Evolutionary conservation across 1,140 invertebrate species (phyloP), one percentile per base, ranked within the genome.

Genomic region (Sogatella furcifera): DNA sequence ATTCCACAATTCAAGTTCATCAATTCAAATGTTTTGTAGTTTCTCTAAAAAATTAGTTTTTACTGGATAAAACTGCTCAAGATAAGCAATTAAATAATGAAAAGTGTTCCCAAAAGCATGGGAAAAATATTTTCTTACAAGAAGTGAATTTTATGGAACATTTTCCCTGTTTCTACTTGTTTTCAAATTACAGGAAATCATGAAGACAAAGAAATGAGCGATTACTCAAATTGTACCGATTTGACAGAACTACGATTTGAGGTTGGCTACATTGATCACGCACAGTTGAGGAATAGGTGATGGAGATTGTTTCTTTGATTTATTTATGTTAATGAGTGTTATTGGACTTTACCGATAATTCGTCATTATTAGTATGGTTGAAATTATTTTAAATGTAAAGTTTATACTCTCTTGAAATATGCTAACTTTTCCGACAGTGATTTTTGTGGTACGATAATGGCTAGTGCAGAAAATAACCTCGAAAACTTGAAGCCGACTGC

Each of bases 381-480:
- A 38, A 0, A 78, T 73, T 8, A 80, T 58, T 34, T 70, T 72
- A 28, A 75, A 74, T 34, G 82, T 68, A 70, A 1, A 14, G 46
- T 19, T 24, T 52, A 1, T 52, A 21, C 46, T 54, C 13, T 54
- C 52, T 24, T 31, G 52, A 54, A 55, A 19, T 21, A 56, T 42
- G n/a, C 38, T 56, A 34, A 42, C 31, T 42, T 42, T 24, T 56
- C 55, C 43, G 31, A 42, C 21, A n/a, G 46, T 53, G 52, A 11
- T 52, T 22, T 15, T 17, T 53, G 21, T 22, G 28, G 8, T 38
- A 24, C 34, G 17, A 52, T 38, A 11, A 38, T 38, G 19, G 22
- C 21, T 15, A 54, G 5, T 9, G 21, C 21, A 52, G 22, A 60
- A 53, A 60, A 53, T 60, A 60, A 60, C 58, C 58, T 60, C 46